Conservation (phyloP, 92 coral and sea anemone genomes). For the Bergia puertoricense region DNA sequence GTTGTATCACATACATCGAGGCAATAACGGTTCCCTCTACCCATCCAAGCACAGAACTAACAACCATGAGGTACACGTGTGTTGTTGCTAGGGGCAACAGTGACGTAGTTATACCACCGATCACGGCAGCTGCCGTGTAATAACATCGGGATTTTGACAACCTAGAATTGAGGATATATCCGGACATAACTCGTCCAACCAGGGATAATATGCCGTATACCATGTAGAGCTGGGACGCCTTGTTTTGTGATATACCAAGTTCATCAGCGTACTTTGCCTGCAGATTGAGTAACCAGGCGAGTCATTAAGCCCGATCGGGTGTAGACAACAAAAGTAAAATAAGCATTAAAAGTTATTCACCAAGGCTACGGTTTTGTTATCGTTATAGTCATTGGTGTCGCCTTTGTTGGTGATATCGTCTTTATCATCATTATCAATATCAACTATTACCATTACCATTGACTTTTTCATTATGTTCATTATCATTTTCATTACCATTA, state of each 20-base stretch:
- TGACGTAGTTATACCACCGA: not conserved
- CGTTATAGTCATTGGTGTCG: too few relatives aligned
- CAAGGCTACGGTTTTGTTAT: too few relatives aligned
- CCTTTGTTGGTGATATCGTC: too few relatives aligned
- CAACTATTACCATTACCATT: too few relatives aligned
- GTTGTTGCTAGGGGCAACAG: not conserved
- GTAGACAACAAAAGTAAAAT: not conserved
- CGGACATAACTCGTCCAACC: slow-evolving; percentile 17
- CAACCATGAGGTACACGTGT: not conserved
- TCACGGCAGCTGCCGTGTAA: not conserved
- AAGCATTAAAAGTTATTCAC: too few relatives aligned
- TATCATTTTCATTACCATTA: too few relatives aligned
- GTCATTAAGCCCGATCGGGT: not conserved
- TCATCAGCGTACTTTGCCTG: slow-evolving; percentile 14
- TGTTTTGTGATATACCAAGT: not conserved
- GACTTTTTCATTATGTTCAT: too few relatives aligned
- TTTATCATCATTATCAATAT: too few relatives aligned
- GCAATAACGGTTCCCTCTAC: not conserved
- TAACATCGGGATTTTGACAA: not conserved
- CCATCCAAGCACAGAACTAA: not conserved
- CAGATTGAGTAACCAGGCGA: not conserved
- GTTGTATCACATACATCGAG: not conserved
- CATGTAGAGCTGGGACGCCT: not conserved
- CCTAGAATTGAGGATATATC: not conserved
- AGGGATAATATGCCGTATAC: not conserved